Conservation (phyloP, 2,113 vertebrate genomes). For the Epinephelus cyanopodus region DNA sequence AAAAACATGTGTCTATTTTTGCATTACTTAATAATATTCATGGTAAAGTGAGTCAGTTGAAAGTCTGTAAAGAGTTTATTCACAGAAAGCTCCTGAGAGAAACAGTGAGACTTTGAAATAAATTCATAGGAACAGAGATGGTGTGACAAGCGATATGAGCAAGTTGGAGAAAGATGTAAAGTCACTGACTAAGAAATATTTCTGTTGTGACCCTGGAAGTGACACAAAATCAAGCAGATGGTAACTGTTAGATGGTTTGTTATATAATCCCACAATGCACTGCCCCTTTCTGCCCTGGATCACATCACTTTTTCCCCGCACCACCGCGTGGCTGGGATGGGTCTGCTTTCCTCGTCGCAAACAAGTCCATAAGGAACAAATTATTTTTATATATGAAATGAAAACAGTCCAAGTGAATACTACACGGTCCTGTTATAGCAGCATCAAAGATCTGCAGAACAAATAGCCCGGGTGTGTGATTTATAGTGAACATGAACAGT, state of each 20-base stretch:
- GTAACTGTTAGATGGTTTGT: slow-evolving; percentile 40
- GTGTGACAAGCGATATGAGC: neutral
- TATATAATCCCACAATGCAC: slow-evolving; percentile 6
- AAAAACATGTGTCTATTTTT: neutral
- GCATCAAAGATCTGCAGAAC: neutral
- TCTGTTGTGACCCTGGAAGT: slow-evolving; percentile 41
- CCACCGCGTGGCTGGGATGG: neutral
- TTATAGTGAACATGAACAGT: neutral
- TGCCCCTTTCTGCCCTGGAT: slow-evolving; percentile 9
- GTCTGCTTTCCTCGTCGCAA: slow-evolving; percentile 39
- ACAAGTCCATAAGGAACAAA: slow-evolving; percentile 15
- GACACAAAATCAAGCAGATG: slow-evolving; percentile 48
- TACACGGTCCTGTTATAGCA: neutral
- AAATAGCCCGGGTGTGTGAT: neutral
- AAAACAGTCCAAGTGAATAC: slow-evolving; percentile 4
- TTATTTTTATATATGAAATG: slow-evolving; percentile 25
- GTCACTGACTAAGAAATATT: slow-evolving; percentile 1
- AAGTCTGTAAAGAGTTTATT: neutral
- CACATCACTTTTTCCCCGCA: slow-evolving; percentile 35
- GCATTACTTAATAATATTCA: neutral
- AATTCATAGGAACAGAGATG: neutral
- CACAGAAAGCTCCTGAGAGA: neutral
- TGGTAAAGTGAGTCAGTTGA: neutral
- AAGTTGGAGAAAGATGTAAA: neutral
- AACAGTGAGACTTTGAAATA: neutral